phyloP scores from a whole-genome alignment of 2,797 vertebrate genomes.

The Acanthurus lineatus region DNA sequence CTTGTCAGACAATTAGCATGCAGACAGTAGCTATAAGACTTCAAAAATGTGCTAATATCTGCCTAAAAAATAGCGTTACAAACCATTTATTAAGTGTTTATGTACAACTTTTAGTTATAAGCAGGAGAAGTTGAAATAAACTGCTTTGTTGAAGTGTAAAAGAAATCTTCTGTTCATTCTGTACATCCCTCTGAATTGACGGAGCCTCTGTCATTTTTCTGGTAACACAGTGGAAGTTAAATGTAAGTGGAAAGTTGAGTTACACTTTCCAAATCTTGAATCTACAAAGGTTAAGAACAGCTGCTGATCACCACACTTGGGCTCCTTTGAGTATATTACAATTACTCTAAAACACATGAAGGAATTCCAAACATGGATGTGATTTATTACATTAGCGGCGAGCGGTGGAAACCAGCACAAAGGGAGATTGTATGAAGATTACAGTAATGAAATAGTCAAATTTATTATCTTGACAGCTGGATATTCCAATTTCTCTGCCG shows the following conservation, averaged over 20 bases:
- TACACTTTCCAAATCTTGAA: slow-evolving; percentile 63
- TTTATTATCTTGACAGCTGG: slow-evolving; percentile 86
- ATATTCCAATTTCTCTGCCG: slow-evolving; percentile 83
- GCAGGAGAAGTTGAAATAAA: no score
- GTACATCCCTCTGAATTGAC: no score
- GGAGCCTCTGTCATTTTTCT: no score
- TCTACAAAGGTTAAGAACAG: slow-evolving; percentile 55
- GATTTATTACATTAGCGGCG: slow-evolving; percentile 78
- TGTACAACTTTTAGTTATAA: no score
- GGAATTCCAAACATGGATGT: slow-evolving; percentile 74
- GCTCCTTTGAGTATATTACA: slow-evolving; percentile 61
- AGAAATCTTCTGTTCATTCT: no score
- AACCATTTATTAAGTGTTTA: no score
- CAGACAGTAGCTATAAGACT: no score
- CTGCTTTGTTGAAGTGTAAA: no score
- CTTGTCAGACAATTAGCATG: no score
- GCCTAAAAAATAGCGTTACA: no score
- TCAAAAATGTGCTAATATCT: no score
- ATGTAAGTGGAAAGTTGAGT: slow-evolving; percentile 34
- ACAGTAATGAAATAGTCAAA: slow-evolving; percentile 84
- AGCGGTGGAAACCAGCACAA: slow-evolving; percentile 75
- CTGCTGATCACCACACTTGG: slow-evolving; percentile 38
- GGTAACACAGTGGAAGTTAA: slow-evolving; percentile 27
- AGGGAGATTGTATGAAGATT: slow-evolving; percentile 82
- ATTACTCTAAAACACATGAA: slow-evolving; percentile 68